phyloP scores from a whole-genome alignment of 2,113 vertebrate species.

The Lophura nycthemera region DNA sequence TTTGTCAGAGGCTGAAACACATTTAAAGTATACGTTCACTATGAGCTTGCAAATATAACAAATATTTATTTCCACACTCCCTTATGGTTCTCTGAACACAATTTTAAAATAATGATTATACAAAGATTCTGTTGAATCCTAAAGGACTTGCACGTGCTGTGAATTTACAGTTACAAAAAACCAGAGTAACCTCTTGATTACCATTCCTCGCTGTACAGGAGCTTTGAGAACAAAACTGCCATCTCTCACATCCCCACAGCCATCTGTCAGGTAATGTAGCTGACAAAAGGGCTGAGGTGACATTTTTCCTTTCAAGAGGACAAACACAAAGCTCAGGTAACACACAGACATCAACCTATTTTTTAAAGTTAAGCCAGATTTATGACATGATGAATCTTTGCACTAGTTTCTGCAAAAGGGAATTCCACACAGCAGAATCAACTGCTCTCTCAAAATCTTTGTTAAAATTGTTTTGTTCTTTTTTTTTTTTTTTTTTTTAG shows the following conservation, averaged over 20 bases:
- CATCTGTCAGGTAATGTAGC: background rate
- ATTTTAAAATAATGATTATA: background rate
- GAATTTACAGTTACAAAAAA: background rate
- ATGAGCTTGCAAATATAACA: background rate
- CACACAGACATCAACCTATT: background rate
- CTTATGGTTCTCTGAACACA: background rate
- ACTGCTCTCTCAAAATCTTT: background rate
- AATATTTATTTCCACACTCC: background rate
- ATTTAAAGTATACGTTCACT: background rate
- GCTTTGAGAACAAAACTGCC: background rate
- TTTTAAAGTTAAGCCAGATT: background rate
- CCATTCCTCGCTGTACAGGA: background rate
- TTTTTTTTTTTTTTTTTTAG: background rate
- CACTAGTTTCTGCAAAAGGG: background rate
- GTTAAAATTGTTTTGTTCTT: background rate
- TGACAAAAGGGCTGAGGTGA: background rate
- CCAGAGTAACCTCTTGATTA: background rate
- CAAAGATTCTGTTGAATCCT: background rate
- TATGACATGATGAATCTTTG: background rate
- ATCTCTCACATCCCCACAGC: background rate
- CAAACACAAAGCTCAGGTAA: background rate
- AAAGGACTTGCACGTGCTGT: background rate
- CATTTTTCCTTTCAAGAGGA: background rate
- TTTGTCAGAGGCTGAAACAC: background rate
- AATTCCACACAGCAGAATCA: background rate